Evolutionary conservation across 2,888 invertebrate genomes (phyloP).

Genomic region (Pollenia labialis): DNA sequence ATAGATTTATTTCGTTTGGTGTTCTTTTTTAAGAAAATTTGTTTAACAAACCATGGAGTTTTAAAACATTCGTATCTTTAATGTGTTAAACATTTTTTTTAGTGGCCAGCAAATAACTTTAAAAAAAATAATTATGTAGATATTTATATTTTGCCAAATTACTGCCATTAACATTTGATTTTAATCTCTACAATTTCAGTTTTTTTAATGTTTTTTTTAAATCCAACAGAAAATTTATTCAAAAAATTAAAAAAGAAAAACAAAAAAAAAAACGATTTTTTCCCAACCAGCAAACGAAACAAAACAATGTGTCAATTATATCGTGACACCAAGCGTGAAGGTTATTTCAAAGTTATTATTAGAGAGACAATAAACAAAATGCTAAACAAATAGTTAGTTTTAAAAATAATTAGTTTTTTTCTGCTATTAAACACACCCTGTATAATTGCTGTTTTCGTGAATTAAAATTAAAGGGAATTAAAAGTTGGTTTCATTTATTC

Average conservation of each 20-base stretch:
- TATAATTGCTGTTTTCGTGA: slow-evolving; percentile 7
- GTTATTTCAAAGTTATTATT: slow-evolving; percentile 65
- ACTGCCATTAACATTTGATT: slow-evolving; percentile 1
- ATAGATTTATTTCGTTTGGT: no score
- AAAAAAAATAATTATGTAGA: neutral
- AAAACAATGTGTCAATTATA: slow-evolving; percentile 60
- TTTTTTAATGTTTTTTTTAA: neutral
- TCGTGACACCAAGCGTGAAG: slow-evolving; percentile 68
- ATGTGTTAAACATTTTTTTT: neutral
- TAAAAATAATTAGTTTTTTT: slow-evolving; percentile 24
- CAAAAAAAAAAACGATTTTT: neutral
- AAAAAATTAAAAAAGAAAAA: slow-evolving; percentile 9
- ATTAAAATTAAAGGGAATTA: slow-evolving; percentile 4
- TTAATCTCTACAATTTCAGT: neutral
- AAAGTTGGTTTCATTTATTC: neutral
- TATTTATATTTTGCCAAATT: slow-evolving; percentile 6
- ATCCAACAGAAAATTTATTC: neutral
- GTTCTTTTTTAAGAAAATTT: no score
- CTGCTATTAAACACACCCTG: slow-evolving; percentile 21
- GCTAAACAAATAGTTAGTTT: slow-evolving; percentile 13
- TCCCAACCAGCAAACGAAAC: neutral
- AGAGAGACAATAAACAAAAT: slow-evolving; percentile 6
- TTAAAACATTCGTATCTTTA: no score
- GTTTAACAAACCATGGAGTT: no score
- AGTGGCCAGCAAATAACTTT: neutral